Conservation (phyloP, 2,888 invertebrate genomes). For the Cancer borealis region DNA sequence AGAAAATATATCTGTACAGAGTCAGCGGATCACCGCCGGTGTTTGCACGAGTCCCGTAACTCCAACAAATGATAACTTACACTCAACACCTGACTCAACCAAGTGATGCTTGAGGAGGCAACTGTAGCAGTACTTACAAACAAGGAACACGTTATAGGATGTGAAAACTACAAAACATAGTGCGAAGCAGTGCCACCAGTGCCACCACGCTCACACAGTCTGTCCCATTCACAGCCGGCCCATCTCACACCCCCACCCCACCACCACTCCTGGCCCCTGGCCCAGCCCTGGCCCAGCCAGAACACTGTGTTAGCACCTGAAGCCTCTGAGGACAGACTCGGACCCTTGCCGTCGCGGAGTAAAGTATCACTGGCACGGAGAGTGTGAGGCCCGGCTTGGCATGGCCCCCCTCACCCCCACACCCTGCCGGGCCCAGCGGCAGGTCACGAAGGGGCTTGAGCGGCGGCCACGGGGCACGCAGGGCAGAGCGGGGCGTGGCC, state of each 20-base stretch:
- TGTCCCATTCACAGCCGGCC: conserved; percentile 51
- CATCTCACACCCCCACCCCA: not conserved
- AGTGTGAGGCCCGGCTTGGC: not conserved
- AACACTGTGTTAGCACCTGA: conserved; percentile 69
- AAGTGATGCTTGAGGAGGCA: conserved; percentile 45
- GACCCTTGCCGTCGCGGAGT: conserved; percentile 63
- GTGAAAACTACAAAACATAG: conserved; percentile 58
- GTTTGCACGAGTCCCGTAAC: conserved; percentile 69
- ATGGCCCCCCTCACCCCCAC: not conserved
- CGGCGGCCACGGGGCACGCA: not conserved
- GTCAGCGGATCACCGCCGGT: conserved; percentile 45
- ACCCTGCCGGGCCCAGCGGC: not conserved
- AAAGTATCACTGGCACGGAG: conserved; percentile 48
- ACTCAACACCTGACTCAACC: conserved; percentile 61
- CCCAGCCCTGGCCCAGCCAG: not conserved
- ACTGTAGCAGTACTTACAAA: conserved; percentile 56
- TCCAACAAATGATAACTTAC: conserved; percentile 61
- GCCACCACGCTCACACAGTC: not conserved
- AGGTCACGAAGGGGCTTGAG: not conserved
- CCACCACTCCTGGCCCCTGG: not conserved
- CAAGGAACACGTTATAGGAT: conserved; percentile 54
- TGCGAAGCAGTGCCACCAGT: not conserved
- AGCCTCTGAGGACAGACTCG: conserved; percentile 58
- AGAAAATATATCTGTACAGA: conserved; percentile 65
- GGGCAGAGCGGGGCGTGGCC: not conserved